A percentile compares a stretch with the other conserved stretches of the same genome.
Conservation (phyloP, 2,797 vertebrate species). For the Gymnoscopelus braueri region DNA sequence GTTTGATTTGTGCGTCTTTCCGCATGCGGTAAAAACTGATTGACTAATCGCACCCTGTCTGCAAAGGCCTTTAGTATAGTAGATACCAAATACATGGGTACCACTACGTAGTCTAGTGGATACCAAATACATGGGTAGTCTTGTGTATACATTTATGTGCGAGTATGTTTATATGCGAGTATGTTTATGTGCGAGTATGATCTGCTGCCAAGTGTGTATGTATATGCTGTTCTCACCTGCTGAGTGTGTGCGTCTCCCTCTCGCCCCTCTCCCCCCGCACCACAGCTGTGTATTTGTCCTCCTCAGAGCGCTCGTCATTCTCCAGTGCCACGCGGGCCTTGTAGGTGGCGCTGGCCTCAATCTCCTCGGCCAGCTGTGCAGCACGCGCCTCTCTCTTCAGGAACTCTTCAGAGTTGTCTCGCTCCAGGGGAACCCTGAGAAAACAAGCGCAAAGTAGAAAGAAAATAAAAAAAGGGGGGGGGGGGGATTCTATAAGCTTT, state of each 20-base stretch:
- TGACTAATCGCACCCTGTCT: too few relatives aligned
- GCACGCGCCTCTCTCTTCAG: conserved; percentile 97
- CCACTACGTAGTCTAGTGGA: too few relatives aligned
- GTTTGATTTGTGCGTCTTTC: too few relatives aligned
- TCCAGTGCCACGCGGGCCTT: conserved; percentile 97
- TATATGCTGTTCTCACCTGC: conserved; percentile 82
- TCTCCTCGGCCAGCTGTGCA: conserved; percentile 97
- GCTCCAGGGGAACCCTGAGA: conserved; percentile 93
- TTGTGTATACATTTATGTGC: background rate
- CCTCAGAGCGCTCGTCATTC: conserved; percentile 96
- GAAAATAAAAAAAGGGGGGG: background rate
- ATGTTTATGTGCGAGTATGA: background rate
- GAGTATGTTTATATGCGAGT: background rate
- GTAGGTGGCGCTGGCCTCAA: conserved; percentile 97
- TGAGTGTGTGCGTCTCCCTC: conserved; percentile 87
- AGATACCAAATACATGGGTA: too few relatives aligned
- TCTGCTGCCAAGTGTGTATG: background rate
- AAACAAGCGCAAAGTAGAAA: conserved; percentile 7
- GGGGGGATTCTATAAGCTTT: too few relatives aligned
- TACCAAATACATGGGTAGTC: too few relatives aligned
- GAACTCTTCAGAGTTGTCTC: conserved; percentile 98
- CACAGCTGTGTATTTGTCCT: conserved; percentile 98
- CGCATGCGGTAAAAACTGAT: too few relatives aligned
- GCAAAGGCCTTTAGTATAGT: too few relatives aligned
- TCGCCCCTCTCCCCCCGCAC: conserved; percentile 91